Base-by-base conservation (phyloP, 2,888 invertebrate species). In the Trachelus stipa region DNA sequence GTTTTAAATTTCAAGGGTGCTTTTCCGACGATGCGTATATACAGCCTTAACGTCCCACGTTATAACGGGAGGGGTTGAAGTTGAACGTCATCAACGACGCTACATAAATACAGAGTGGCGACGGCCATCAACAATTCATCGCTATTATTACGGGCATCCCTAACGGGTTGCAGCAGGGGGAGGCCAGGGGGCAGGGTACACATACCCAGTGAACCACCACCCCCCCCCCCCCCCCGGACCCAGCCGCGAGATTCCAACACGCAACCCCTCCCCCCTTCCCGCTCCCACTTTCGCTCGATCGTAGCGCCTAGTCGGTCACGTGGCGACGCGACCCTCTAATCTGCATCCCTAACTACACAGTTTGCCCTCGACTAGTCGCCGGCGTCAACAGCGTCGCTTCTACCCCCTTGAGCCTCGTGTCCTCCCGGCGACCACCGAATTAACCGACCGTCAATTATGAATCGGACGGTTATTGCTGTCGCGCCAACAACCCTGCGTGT, bases 31-130 rank as follows among this genome's bases (percentile, higher is more conserved):
- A 71, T 31, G 69, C 34, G 68, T 68, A 69, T 4, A 15, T 40
- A 6, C 40, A 15, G 4, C 40, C 4, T 40, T 6, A 15, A 15
- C 40, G 40, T 15, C 6, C 15, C 40, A 40, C 15, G 15, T 12
- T 12, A 4, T 1, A 40, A 40, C 37, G 12, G 0, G 1, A 2
- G 6, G 40, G 40, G 40, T 40, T 40, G 15, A 40, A 40, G 40
- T 6, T 40, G 40, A 40, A 40, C 40, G 40, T 40, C 40, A 40
- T 40, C 40, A 40, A 76, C 77, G 81, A 78, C 80, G 82, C 81
- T 80, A 85, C 87, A 88, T 88, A 87, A 88, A 88, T 88, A 88
- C 85, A 88, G 87, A 86, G 86, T 87, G 86, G 82, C 82, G 84
- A 82, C 82, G 78, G 15, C 82, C 83, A 87, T 86, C 85, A 88